These are phyloP conservation scores for Cantharis nigra DNA, from an alignment of 2,888 invertebrate species.

Conservation along the genomic window DNA sequence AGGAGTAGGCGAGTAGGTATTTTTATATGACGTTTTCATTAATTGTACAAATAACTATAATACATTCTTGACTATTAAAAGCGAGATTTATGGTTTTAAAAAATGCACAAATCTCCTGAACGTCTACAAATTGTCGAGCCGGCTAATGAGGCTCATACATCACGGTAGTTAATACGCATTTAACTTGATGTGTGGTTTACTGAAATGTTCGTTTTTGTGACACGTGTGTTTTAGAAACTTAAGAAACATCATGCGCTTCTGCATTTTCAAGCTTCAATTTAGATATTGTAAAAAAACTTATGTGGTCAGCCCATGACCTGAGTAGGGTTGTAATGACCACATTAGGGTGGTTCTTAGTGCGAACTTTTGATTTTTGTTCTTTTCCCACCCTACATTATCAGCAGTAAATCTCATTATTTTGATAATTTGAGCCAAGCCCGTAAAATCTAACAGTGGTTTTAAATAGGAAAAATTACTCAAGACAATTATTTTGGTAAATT, in stretches of 20 bases:
- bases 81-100: conserved; percentile 54
- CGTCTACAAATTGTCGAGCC: conserved; percentile 58
- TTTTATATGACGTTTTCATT: conserved; percentile 4
- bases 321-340: no score
- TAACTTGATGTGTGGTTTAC: conserved; percentile 49
- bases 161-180: conserved; percentile 51
- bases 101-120: conserved; percentile 53
- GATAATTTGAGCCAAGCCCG: no score
- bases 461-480: no score
- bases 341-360: no score
- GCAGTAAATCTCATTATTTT: no score
- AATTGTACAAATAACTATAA: conserved; percentile 27
- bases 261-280: background rate
- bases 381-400: no score
- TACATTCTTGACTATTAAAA: conserved; percentile 52
- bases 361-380: no score
- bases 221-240: conserved; percentile 46
- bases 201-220: conserved; percentile 49
- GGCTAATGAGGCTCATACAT: conserved; percentile 56
- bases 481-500: no score
- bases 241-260: background rate
- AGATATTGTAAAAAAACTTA: background rate
- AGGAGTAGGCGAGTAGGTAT: background rate
- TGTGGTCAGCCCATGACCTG: no score
- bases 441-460: no score